Conservation (phyloP, 2,113 vertebrate genomes). For the Conger conger region DNA sequence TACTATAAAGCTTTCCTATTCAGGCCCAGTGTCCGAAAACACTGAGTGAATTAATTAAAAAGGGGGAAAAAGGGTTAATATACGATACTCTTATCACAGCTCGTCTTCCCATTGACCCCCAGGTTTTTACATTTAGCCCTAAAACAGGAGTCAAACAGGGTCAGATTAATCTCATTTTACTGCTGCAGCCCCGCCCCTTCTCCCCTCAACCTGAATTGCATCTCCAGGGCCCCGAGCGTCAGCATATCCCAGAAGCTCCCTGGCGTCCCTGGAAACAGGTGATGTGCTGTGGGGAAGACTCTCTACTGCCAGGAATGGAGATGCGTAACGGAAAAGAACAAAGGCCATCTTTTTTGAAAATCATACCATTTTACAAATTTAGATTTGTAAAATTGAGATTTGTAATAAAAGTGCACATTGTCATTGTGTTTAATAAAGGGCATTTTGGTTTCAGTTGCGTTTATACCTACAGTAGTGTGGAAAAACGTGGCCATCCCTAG, state of each 20-base stretch:
- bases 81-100: slow-evolving; percentile 61
- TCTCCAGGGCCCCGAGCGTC: slow-evolving; percentile 21
- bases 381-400: too few relatives aligned
- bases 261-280: not conserved
- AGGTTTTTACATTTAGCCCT: slow-evolving; percentile 63
- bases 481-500: too few relatives aligned
- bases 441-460: too few relatives aligned
- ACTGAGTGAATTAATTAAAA: slow-evolving; percentile 44
- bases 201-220: slow-evolving; percentile 32
- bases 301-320: not conserved
- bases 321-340: not conserved
- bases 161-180: slow-evolving; percentile 69
- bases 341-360: not conserved
- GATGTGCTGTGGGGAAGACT: not conserved
- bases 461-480: too few relatives aligned
- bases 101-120: slow-evolving; percentile 58
- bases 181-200: slow-evolving; percentile 29
- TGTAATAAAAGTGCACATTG: too few relatives aligned
- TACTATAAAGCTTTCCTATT: slow-evolving; percentile 70
- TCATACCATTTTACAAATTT: too few relatives aligned
- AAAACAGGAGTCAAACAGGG: slow-evolving; percentile 65
- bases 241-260: not conserved
- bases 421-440: too few relatives aligned
- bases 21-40: slow-evolving; percentile 21
- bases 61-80: slow-evolving; percentile 65